Evolutionary conservation across 2,888 invertebrate species (phyloP).

Genomic region (Lacanobia wlatinum): DNA sequence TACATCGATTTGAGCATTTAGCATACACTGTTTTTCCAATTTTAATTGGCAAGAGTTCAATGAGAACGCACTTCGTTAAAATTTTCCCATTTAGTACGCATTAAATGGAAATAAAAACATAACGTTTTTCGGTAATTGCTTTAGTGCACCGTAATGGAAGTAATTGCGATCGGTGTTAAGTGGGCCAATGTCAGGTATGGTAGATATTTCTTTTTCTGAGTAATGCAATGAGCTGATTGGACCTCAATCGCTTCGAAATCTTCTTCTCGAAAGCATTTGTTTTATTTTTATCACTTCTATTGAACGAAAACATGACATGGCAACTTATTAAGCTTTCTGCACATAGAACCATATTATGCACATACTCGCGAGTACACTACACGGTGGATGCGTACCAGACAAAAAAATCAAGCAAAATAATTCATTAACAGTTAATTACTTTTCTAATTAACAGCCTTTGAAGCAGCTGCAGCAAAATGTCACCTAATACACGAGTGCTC

Average conservation of each 20-base stretch:
- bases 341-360: too few relatives aligned
- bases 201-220: neutral
- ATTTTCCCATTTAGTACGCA: slow-evolving; percentile 61
- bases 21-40: slow-evolving; percentile 76
- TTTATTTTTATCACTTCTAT: neutral
- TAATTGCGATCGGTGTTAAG: slow-evolving; percentile 46
- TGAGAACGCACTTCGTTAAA: slow-evolving; percentile 74
- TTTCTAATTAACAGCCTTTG: slow-evolving; percentile 66
- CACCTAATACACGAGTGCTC: slow-evolving; percentile 74
- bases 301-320: neutral
- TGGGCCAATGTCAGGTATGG: slow-evolving; percentile 51
- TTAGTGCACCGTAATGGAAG: slow-evolving; percentile 53
- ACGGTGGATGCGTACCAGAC: neutral
- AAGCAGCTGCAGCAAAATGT: slow-evolving; percentile 67
- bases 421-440: slow-evolving; percentile 67
- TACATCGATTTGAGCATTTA: slow-evolving; percentile 84
- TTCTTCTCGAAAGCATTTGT: neutral
- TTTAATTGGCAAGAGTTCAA: slow-evolving; percentile 80
- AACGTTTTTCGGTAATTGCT: slow-evolving; percentile 63
- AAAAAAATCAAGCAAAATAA: neutral
- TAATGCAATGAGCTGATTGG: neutral
- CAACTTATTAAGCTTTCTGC: neutral
- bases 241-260: neutral
- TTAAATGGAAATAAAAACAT: slow-evolving; percentile 67
- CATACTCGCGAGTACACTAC: neutral